phyloP scores from a whole-genome alignment of 2,888 invertebrate genomes.

The Xanthorhoe spadicearia region DNA sequence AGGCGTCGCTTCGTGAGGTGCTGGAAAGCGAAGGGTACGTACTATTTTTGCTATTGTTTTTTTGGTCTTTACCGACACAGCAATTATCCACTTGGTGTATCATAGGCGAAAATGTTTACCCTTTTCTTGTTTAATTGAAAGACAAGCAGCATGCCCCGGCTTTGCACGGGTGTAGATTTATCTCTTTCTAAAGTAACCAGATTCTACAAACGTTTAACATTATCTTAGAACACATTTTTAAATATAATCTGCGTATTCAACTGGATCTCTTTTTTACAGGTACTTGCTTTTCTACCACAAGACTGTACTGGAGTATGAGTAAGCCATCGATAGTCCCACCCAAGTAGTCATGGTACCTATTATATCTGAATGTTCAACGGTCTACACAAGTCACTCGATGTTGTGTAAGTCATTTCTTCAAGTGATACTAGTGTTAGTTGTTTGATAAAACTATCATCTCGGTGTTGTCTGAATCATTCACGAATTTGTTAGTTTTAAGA shows the following conservation, averaged over 20 bases:
- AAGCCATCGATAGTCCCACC: constrained; percentile 20
- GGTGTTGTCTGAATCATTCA: constrained; percentile 66
- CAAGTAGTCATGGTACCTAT: constrained; percentile 33
- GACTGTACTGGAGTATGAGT: constrained; percentile 94
- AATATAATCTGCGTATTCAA: background rate
- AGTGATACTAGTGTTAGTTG: constrained; percentile 79
- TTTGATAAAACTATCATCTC: constrained; percentile 57
- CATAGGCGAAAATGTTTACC: no score
- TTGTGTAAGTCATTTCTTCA: constrained; percentile 63
- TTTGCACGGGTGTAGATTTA: no score
- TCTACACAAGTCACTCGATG: constrained; percentile 39
- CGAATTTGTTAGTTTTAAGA: constrained; percentile 77
- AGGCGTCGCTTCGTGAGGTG: constrained; percentile 95
- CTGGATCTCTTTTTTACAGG: constrained; percentile 82
- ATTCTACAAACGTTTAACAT: no score
- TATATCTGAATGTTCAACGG: constrained; percentile 30
- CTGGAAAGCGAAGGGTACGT: constrained; percentile 97
- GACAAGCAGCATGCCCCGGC: no score
- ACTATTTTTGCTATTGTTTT: constrained; percentile 11
- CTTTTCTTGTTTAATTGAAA: no score
- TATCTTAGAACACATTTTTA: no score
- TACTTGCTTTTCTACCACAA: constrained; percentile 98
- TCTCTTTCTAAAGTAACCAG: no score
- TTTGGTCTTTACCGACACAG: no score
- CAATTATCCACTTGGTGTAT: no score